Evolutionary conservation across 2,888 invertebrate genomes (phyloP).

Genomic region (Leptothorax acervorum): DNA sequence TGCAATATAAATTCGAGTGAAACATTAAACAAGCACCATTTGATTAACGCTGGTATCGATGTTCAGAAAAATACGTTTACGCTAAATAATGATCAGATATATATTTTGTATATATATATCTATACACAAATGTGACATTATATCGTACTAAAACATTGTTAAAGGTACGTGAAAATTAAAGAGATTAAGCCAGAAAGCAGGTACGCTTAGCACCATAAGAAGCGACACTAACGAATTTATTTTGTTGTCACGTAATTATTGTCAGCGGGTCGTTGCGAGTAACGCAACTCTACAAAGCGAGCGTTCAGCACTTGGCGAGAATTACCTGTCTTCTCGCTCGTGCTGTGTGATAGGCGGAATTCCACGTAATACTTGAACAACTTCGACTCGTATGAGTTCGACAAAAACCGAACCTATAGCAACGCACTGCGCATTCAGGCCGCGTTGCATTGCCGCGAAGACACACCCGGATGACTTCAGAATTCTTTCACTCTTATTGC

Average conservation of each 20-base stretch:
- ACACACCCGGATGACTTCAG: conserved; percentile 50
- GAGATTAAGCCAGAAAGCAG: neutral
- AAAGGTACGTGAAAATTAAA: neutral
- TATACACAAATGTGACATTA: neutral
- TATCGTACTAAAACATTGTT: neutral
- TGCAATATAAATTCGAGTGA: neutral
- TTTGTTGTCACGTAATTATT: conserved; percentile 24
- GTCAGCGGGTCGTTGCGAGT: neutral
- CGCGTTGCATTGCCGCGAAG: conserved; percentile 27
- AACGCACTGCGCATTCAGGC: conserved; percentile 32
- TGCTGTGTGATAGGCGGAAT: conserved; percentile 51
- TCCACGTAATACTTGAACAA: conserved; percentile 53
- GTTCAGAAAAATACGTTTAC: neutral
- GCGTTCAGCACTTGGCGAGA: conserved; percentile 25
- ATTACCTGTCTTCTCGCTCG: conserved; percentile 46
- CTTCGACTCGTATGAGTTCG: conserved; percentile 49
- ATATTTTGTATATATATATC: neutral
- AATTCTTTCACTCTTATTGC: conserved; percentile 48
- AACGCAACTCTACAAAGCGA: conserved; percentile 10
- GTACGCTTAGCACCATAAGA: neutral
- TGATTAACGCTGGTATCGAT: neutral
- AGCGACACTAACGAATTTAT: conserved; percentile 20
- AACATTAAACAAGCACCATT: neutral
- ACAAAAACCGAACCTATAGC: conserved; percentile 58
- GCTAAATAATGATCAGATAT: neutral